Evolutionary conservation across 2,888 invertebrate species (phyloP).

Genomic region (Cephonodes hylas): DNA sequence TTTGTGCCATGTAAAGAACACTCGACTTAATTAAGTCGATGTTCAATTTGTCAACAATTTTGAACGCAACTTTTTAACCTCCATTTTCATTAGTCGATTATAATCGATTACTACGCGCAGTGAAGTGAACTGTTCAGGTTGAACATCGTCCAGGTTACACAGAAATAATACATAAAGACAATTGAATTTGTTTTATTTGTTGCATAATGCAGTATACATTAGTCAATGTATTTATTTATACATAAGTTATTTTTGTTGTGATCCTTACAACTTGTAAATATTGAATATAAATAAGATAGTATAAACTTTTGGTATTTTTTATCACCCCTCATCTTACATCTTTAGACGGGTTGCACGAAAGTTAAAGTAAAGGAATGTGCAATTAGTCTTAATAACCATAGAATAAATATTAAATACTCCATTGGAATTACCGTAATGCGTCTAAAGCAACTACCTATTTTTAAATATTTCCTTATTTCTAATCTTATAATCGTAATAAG

Average conservation of each 20-base stretch:
- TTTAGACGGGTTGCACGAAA: neutral
- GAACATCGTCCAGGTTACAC: too few relatives aligned
- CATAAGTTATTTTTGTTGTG: constrained; percentile 71
- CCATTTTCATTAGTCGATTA: too few relatives aligned
- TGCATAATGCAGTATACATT: constrained; percentile 23
- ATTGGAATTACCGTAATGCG: neutral
- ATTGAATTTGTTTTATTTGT: constrained; percentile 2
- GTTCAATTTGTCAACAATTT: too few relatives aligned
- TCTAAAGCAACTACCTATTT: neutral
- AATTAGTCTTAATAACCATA: neutral
- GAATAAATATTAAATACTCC: neutral
- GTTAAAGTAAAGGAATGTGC: neutral
- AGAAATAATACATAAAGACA: neutral
- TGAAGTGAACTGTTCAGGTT: neutral
- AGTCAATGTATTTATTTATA: constrained; percentile 53
- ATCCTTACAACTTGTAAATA: constrained; percentile 65
- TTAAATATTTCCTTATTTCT: too few relatives aligned
- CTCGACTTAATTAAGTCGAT: too few relatives aligned
- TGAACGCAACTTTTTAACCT: too few relatives aligned
- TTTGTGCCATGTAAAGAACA: neutral
- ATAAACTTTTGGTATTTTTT: constrained; percentile 35
- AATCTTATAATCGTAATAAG: too few relatives aligned
- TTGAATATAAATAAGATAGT: constrained; percentile 51
- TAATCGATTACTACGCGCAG: neutral
- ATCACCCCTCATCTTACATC: constrained; percentile 17